These are phyloP conservation scores for Eristalis arbustorum DNA, from an alignment of 2,888 invertebrate genomes.

Conservation along the genomic window DNA sequence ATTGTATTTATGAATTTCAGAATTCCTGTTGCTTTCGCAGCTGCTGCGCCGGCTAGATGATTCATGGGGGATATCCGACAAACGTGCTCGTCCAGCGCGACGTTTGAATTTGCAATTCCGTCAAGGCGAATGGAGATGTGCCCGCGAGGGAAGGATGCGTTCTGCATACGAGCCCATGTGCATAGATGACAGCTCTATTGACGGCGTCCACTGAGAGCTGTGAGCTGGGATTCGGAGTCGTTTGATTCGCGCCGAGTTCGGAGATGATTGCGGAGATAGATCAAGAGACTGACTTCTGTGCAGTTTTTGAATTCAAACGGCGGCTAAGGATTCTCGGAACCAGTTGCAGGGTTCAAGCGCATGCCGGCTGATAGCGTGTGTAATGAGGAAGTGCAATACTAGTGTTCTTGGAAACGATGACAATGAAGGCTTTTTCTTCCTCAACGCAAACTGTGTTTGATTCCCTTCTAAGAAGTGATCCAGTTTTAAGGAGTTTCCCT, in stretches of 20 bases:
- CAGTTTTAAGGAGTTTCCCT: no score
- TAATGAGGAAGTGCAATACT: background rate
- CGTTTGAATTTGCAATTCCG: constrained; percentile 59
- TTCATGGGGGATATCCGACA: constrained; percentile 62
- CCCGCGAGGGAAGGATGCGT: constrained; percentile 36
- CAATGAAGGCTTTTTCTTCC: background rate
- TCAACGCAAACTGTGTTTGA: background rate
- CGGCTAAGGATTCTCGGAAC: background rate
- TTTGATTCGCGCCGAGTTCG: constrained; percentile 11
- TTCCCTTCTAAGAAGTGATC: no score
- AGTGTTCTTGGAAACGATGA: background rate
- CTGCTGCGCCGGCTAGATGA: constrained; percentile 22
- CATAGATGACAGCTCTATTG: constrained; percentile 1
- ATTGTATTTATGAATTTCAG: constrained; percentile 6
- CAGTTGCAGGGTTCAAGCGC: background rate
- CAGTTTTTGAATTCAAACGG: background rate
- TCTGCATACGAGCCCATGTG: constrained; percentile 18
- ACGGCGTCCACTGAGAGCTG: constrained; percentile 10
- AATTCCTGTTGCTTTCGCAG: constrained; percentile 23
- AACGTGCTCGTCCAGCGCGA: constrained; percentile 38
- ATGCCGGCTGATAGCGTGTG: background rate
- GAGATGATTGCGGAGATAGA: background rate
- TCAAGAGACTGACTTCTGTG: background rate
- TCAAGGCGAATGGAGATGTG: constrained; percentile 22
- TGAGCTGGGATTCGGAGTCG: background rate